Base-by-base conservation (phyloP, 92 coral and sea anemone species). In the Blastomussa wellsi region DNA sequence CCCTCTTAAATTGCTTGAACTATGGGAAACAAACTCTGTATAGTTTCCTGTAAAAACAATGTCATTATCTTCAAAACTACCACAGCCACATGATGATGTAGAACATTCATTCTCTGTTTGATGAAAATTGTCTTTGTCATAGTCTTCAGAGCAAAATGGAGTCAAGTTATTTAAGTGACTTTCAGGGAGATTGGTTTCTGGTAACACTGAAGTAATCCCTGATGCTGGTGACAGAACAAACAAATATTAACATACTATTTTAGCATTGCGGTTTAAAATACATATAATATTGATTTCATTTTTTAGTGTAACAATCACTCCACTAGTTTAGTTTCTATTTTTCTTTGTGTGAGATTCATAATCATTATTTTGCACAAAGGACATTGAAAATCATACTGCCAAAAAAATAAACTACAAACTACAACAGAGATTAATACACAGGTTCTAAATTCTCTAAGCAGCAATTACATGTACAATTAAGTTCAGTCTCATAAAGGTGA, bases 1-100 rank as follows among this genome's bases (percentile, higher is more conserved):
- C 69, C 81, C 69, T 32, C 81, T 77, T 75, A 79, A 84, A 84
- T 84, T 84, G 73, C 75, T 79, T 84, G 70, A 77, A 84, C 72
- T 84, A 37, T 84, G 73, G 28, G 62, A 48, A 78, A 20, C 75
- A 74, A 3, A 26, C 65, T 51, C 68, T 82, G 28, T 28, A 83
- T 51, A 73, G 51, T 8, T 77, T 51, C 72, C 87, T 51, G 47
- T 26, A 51, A 73, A 83, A 83, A 72, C 80, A 72, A 52, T 52
- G 49, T 41, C 80, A 71, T 67, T 37, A 41, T 37, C 33, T 33
- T 73, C 87, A 62, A 83, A 83, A 36, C 79, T 77, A 73, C 69
- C 78, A 19, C 69, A 72, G 78, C 48, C 69, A 72, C 55, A 26
- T 10, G 29, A 55, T 8, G 55, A 72, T 35, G 80, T 11, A 83